Percentiles rank a stretch among this genome's conserved stretches.
Evolutionary conservation across 2,797 vertebrate genomes (phyloP).

Genomic region (Channallabes apus): DNA sequence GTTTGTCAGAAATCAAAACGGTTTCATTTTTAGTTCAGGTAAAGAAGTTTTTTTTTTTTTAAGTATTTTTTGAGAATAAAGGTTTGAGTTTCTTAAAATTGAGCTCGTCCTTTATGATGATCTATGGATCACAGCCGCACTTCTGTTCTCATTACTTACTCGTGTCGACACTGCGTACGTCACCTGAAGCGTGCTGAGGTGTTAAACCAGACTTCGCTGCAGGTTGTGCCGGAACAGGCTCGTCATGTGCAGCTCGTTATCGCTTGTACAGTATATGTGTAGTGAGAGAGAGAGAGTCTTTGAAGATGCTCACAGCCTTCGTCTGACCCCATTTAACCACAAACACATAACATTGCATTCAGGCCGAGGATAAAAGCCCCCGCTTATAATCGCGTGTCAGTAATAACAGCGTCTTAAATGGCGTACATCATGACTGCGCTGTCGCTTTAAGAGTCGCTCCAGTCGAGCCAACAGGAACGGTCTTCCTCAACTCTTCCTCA

Average conservation of each 20-base stretch:
- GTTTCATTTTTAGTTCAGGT: conserved; percentile 3
- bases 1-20: background rate
- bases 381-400: background rate
- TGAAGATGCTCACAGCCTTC: background rate
- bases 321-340: background rate
- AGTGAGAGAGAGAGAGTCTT: background rate
- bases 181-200: background rate
- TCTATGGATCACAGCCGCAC: background rate
- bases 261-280: background rate
- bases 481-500: conserved; percentile 48
- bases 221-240: background rate
- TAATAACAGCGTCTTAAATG: background rate
- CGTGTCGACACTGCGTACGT: no score
- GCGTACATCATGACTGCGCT: background rate
- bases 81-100: background rate
- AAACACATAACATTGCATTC: background rate
- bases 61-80: background rate
- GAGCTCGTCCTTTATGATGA: no score
- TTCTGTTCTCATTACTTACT: background rate
- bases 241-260: background rate
- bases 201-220: background rate
- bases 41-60: background rate
- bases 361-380: background rate
- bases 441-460: conserved; percentile 18
- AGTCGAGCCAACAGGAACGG: conserved; percentile 27